Conservation (phyloP, 2,888 invertebrate species). For the Aleiodes testaceus region DNA sequence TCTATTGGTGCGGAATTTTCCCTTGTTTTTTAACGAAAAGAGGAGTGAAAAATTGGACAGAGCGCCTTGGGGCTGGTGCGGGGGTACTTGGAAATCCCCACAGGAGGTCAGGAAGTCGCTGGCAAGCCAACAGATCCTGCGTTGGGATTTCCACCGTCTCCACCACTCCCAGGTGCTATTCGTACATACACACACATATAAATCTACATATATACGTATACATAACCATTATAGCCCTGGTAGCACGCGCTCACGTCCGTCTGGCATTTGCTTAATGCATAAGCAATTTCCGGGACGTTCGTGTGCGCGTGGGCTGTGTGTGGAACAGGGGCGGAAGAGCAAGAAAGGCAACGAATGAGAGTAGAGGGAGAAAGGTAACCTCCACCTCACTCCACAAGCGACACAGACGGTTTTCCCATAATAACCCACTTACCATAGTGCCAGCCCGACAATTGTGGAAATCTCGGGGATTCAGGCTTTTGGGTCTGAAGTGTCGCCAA, state of each 20-base stretch:
- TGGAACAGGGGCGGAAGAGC: slow-evolving; percentile 49
- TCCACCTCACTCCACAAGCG: slow-evolving; percentile 22
- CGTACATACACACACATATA: not conserved
- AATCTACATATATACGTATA: not conserved
- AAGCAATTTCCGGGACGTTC: slow-evolving; percentile 64
- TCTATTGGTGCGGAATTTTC: no score
- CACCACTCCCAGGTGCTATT: slow-evolving; percentile 27
- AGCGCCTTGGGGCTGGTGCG: slow-evolving; percentile 1
- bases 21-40: slow-evolving; percentile 4
- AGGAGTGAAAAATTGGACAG: slow-evolving; percentile 36
- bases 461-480: slow-evolving; percentile 30
- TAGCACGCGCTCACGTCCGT: slow-evolving; percentile 54
- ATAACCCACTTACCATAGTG: slow-evolving; percentile 64
- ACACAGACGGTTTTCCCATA: slow-evolving; percentile 65
- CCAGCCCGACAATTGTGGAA: slow-evolving; percentile 52
- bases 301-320: slow-evolving; percentile 41
- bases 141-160: slow-evolving; percentile 36
- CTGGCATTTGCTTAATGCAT: slow-evolving; percentile 68
- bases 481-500: slow-evolving; percentile 36
- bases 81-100: slow-evolving; percentile 30
- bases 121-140: slow-evolving; percentile 33
- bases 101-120: slow-evolving; percentile 44
- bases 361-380: not conserved
- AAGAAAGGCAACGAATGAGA: not conserved
- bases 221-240: slow-evolving; percentile 29